These are phyloP conservation scores for Loxodonta africana DNA, from an alignment of 2,113 vertebrate genomes.

Conservation along the genomic window DNA sequence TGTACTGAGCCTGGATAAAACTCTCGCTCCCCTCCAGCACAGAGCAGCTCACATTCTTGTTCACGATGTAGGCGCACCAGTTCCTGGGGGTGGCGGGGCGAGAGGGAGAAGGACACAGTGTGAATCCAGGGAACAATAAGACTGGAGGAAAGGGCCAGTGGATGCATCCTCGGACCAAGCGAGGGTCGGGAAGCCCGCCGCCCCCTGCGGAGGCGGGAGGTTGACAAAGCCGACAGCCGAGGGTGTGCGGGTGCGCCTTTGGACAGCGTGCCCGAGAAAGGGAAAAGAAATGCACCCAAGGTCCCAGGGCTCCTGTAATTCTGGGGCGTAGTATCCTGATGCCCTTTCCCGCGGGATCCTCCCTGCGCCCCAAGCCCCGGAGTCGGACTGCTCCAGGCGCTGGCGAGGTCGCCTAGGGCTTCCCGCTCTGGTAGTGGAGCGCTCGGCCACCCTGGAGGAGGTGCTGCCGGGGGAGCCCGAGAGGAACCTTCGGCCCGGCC, in stretches of 20 bases:
- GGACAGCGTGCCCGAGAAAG: background rate
- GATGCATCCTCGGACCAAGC: background rate
- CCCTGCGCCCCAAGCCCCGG: background rate
- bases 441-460: background rate
- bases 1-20: constrained; percentile 92
- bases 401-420: background rate
- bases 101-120: background rate
- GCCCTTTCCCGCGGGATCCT: background rate
- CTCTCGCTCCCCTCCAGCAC: constrained; percentile 94
- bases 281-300: background rate
- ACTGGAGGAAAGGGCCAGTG: background rate
- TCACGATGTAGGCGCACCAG: constrained; percentile 97
- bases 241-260: background rate
- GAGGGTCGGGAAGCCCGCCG: no score
- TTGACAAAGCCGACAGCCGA: background rate
- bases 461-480: background rate
- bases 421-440: background rate
- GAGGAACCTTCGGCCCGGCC: background rate
- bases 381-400: background rate
- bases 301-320: background rate
- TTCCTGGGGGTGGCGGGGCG: constrained; percentile 89
- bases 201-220: background rate
- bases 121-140: constrained; percentile 10
- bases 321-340: background rate
- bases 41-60: constrained; percentile 96